A percentile compares a stretch with the other conserved stretches of the same genome.
phyloP scores from a whole-genome alignment of 2,888 invertebrate genomes.

The Allophyes oxyacanthae region DNA sequence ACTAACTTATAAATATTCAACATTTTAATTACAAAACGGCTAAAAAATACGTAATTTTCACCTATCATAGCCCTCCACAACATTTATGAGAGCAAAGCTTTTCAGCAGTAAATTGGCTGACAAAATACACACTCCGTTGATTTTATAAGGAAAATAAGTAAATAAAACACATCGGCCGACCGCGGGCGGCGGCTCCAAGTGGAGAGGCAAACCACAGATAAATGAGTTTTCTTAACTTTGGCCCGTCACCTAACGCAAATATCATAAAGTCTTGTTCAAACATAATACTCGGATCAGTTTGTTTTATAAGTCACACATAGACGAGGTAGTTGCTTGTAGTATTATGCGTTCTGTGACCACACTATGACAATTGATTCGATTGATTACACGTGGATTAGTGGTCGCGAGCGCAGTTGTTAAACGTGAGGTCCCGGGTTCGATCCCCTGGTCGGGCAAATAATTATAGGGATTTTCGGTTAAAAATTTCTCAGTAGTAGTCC shows the following conservation, averaged over 20 bases:
- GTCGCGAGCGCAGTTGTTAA: no score
- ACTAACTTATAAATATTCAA: no score
- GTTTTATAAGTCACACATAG: slow-evolving; percentile 13
- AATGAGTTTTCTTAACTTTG: slow-evolving; percentile 44
- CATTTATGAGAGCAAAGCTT: slow-evolving; percentile 17
- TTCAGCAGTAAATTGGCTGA: slow-evolving; percentile 38
- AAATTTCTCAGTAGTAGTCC: no score
- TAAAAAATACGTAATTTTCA: slow-evolving; percentile 1
- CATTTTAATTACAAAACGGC: no score
- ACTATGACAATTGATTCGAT: no score
- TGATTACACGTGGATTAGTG: no score
- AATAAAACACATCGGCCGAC: slow-evolving; percentile 37
- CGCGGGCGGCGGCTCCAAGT: slow-evolving; percentile 11
- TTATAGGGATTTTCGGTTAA: no score
- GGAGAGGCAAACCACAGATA: slow-evolving; percentile 36
- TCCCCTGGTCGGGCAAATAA: no score
- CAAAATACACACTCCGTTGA: slow-evolving; percentile 45
- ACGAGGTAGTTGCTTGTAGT: no score
- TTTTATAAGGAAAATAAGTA: slow-evolving; percentile 45
- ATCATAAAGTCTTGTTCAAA: slow-evolving; percentile 34
- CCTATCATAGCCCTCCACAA: slow-evolving; percentile 7
- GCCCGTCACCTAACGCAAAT: slow-evolving; percentile 39
- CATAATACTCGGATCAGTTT: slow-evolving; percentile 34
- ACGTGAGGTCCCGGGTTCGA: no score
- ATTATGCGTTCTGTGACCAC: no score